Conservation (phyloP, 2,113 vertebrate species). For the Sinocyclocheilus anophthalmus region DNA sequence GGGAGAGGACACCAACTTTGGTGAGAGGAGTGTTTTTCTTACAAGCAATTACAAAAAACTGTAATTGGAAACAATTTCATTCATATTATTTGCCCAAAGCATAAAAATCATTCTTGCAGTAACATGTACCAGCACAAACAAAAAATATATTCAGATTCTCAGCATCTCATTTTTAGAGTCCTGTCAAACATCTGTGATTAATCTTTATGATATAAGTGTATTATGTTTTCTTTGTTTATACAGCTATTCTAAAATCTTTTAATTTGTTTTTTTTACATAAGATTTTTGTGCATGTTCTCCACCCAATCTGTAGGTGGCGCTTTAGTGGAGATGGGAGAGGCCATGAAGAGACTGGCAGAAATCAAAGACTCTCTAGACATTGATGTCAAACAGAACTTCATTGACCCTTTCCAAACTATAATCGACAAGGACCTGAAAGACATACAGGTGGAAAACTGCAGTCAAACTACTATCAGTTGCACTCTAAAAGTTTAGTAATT, state of each 20-base stretch:
- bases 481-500: background rate
- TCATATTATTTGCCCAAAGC: background rate
- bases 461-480: background rate
- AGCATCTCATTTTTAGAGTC: background rate
- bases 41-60: background rate
- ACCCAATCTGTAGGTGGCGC: slow-evolving; percentile 80
- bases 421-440: slow-evolving; percentile 95
- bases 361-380: slow-evolving; percentile 96
- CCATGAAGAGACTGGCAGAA: slow-evolving; percentile 92
- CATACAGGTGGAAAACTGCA: slow-evolving; percentile 85
- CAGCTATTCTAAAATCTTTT: background rate
- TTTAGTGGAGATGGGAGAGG: slow-evolving; percentile 87
- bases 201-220: background rate
- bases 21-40: slow-evolving; percentile 72
- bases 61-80: background rate
- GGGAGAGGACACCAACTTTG: slow-evolving; percentile 90
- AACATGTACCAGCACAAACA: background rate
- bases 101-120: background rate
- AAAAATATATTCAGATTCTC: background rate
- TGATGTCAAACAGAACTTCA: slow-evolving; percentile 97
- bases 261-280: background rate
- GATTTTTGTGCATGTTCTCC: background rate
- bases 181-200: background rate
- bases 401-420: slow-evolving; percentile 94
- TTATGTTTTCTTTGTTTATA: background rate